Base-by-base conservation (phyloP, 2,113 vertebrate genomes). In the Phoenicopterus ruber region DNA sequence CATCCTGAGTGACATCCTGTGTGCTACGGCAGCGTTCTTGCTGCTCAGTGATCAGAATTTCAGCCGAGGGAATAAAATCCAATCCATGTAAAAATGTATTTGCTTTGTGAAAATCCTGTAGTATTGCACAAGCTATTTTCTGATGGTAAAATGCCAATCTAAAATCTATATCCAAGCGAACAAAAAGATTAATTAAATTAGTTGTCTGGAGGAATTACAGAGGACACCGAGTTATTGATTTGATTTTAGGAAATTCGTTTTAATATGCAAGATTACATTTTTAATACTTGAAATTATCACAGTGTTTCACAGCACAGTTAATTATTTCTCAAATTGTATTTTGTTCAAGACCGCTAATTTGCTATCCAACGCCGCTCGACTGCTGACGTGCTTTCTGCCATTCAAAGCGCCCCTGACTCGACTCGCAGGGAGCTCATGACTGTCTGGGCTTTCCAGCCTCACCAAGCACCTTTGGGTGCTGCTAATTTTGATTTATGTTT, bases 1-100 rank as follows among this genome's bases (percentile, higher is more conserved):
- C 91, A 98, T 98, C 98, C 98, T 98, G 98, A 98, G 94, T 95
- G 98, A 97, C 97, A 98, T 98, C 97, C 98, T 97, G 98, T 97
- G 97, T 98, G 98, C 96, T 70, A 89, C 58, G 42, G 94, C 95
- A 73, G 95, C 46, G 14, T 97, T 97, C 95, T 97, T 95, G 85
- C 97, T 96, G 96, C 95, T 98, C 94, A 92, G 93, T 96, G 97
- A 97, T 98, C 96, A 97, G 95, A 93, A 97, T 95, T 94, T 97
- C 94, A 98, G 97, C 96, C 14, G 46, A 97, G 98, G 98, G 98
- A 98, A 97, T 97, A 97, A 96, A 98, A 98, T 97, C 94, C 92
- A 98, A 97, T 97, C 96, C 86, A 49, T 96, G 96, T 98, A 98
- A 97, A 98, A 98, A 97, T 95, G 95, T 95, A 90, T 97, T 97